Evolutionary conservation across 2,888 invertebrate genomes (phyloP), one percentile per base, ranked within the genome.

Genomic region (Fabriciana adippe): DNA sequence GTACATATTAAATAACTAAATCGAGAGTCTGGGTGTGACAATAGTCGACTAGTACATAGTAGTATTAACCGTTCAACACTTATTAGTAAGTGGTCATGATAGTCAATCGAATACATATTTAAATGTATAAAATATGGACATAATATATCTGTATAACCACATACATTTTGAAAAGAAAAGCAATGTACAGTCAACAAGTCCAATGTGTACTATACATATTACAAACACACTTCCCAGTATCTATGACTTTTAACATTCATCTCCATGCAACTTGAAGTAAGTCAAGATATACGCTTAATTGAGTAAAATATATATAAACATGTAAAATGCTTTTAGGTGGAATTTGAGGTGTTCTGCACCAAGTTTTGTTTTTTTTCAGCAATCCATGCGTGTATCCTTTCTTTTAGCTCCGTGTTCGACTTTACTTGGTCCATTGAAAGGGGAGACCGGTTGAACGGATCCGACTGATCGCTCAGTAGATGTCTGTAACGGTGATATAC

Each of bases 361-460:
- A 79, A 81, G 68, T 85, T 85, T 65, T 79, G 78, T 73, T 88
- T 94, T 79, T 94, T 94, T 76, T 95, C 94, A 1, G 93, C 90
- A 50, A 97, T 94, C 99, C 98, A 99, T 21, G 94, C 91, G 61
- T 95, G 93, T 73, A 99, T 98, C 84, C 94, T 94, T n/a, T 90
- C 89, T 78, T 95, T 96, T 16, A 99, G 93, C 72, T 97, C 96
- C 0, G 89, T 93, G 83, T 97, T 95, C 0, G 98, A 95, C 79
- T 95, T 95, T 0, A 99, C 95, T 94, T 97, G 97, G 81, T 98
- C 97, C 97, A 99, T 97, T 0, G 97, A 97, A 16, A 99, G 93
- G 0, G 98, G 97, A 13, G 97, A 96, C 50, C 99, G 95, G 90
- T 98, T 99, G 87, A 99, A 99, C 0, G 99, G 99, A 90, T 99